Evolutionary conservation across 92 coral and sea anemone species (phyloP).

Genomic region (Porites lobata): DNA sequence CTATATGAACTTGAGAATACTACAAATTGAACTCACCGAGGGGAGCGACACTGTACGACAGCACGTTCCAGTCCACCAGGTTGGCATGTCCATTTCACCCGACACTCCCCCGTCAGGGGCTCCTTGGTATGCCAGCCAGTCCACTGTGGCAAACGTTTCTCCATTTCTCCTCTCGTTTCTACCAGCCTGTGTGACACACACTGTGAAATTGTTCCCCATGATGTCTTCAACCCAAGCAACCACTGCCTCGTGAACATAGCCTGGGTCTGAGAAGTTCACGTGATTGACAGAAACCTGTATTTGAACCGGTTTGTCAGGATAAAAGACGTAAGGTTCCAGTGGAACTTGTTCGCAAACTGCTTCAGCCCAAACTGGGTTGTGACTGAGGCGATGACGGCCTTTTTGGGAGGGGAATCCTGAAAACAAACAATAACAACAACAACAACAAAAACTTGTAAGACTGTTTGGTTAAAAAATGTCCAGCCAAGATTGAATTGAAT

Average conservation of each 20-base stretch:
- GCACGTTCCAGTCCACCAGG: conserved; percentile 82
- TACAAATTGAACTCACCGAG: conserved; percentile 28
- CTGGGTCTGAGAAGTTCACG: conserved; percentile 54
- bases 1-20: no score
- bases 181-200: conserved; percentile 76
- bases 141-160: conserved; percentile 28
- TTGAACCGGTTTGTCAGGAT: neutral
- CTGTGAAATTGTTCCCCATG: conserved; percentile 59
- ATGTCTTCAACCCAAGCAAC: conserved; percentile 75
- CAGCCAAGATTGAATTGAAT: neutral
- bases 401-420: conserved; percentile 70
- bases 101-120: conserved; percentile 75
- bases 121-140: conserved; percentile 74
- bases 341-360: conserved; percentile 57
- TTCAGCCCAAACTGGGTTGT: conserved; percentile 68
- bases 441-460: no score
- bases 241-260: conserved; percentile 76
- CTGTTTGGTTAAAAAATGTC: no score
- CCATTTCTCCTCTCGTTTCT: conserved; percentile 51
- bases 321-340: no score
- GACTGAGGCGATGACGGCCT: conserved; percentile 67
- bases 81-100: conserved; percentile 63
- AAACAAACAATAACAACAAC: conserved; percentile 29
- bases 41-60: conserved; percentile 68
- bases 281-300: conserved; percentile 15